phyloP scores from a whole-genome alignment of 1,140 invertebrate species.

The Heliothis subflexa region DNA sequence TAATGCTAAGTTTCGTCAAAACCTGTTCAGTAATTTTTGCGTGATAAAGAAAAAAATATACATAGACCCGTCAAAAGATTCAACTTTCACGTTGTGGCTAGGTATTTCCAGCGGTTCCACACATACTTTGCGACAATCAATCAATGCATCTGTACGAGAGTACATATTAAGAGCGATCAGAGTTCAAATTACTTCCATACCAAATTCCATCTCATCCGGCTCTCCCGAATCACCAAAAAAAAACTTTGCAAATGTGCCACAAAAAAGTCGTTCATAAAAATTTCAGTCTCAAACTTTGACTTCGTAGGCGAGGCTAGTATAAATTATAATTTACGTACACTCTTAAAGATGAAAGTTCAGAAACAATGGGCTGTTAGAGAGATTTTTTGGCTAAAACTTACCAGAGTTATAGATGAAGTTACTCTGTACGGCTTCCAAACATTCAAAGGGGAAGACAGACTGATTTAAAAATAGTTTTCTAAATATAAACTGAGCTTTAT shows the following conservation, averaged over 20 bases:
- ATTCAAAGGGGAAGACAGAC: constrained; percentile 38
- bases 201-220: too few relatives aligned
- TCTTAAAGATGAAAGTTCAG: constrained; percentile 36
- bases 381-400: constrained; percentile 40
- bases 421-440: neutral
- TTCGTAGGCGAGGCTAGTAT: constrained; percentile 13
- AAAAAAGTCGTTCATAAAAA: constrained; percentile 6
- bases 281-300: constrained; percentile 12
- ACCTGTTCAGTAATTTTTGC: too few relatives aligned
- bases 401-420: constrained; percentile 24
- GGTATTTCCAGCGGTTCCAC: too few relatives aligned
- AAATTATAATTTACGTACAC: constrained; percentile 12
- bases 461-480: constrained; percentile 48
- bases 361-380: constrained; percentile 22
- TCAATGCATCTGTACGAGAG: too few relatives aligned
- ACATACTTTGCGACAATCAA: too few relatives aligned
- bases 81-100: too few relatives aligned
- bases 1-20: too few relatives aligned
- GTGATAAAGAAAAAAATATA: too few relatives aligned
- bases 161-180: too few relatives aligned
- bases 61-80: too few relatives aligned
- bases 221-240: neutral
- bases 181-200: too few relatives aligned
- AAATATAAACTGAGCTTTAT: constrained; percentile 44
- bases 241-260: neutral